These are phyloP conservation scores for Scophthalmus maximus DNA, from an alignment of 2,113 vertebrate genomes.

Conservation along the genomic window DNA sequence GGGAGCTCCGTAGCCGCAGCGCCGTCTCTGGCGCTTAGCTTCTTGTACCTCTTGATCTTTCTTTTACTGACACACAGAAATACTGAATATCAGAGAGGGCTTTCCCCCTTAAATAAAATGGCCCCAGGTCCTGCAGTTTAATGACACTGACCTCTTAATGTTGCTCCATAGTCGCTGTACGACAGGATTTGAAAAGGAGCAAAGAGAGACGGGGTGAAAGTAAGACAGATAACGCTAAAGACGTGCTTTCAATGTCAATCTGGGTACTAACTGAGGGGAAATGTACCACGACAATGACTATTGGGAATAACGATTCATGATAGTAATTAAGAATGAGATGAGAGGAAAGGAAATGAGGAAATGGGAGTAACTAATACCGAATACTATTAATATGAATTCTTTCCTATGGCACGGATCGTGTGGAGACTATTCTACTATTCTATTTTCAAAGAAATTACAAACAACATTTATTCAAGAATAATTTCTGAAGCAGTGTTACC, in stretches of 20 bases:
- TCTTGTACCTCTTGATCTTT: no score
- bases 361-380: constrained; percentile 17
- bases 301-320: constrained; percentile 20
- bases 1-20: background rate
- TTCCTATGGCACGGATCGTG: background rate
- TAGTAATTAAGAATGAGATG: constrained; percentile 20
- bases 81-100: constrained; percentile 19
- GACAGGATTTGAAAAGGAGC: constrained; percentile 16
- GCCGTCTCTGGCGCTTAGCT: no score
- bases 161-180: constrained; percentile 20
- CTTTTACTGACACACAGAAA: no score
- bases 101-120: constrained; percentile 33
- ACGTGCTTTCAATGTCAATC: constrained; percentile 30
- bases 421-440: no score
- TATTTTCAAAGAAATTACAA: no score
- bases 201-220: background rate
- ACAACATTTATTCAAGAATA: no score
- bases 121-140: constrained; percentile 12
- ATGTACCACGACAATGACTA: constrained; percentile 39
- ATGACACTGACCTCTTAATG: constrained; percentile 36
- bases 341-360: constrained; percentile 24
- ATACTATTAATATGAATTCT: constrained; percentile 13
- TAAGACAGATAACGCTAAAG: constrained; percentile 18
- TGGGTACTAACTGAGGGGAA: constrained; percentile 25
- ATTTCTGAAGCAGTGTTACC: background rate